Conservation (phyloP, 2,113 vertebrate species). For the rat (Rattus norvegicus) region DNA sequence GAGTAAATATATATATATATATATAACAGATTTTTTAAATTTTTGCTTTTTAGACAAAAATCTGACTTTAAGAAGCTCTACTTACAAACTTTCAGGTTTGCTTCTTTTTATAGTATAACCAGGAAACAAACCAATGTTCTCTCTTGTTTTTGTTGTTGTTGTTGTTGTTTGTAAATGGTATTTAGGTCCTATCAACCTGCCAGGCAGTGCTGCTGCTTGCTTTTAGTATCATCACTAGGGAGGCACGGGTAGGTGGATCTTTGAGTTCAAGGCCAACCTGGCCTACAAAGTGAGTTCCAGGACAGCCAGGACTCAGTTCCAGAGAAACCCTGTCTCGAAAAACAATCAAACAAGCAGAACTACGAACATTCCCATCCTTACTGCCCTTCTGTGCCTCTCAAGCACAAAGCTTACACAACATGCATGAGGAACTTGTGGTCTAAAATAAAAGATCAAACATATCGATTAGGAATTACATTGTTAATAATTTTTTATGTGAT, state of each 20-base stretch:
- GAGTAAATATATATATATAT: neutral
- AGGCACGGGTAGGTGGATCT: too few species aligned
- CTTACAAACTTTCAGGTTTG: neutral
- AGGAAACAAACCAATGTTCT: neutral
- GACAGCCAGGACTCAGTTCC: too few species aligned
- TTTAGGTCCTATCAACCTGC: neutral
- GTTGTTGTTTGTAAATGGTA: neutral
- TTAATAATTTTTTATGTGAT: neutral
- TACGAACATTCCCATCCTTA: neutral
- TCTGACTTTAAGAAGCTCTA: neutral
- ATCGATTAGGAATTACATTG: slow-evolving; percentile 26
- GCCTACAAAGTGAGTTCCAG: too few species aligned
- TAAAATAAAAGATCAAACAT: neutral
- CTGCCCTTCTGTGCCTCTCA: neutral
- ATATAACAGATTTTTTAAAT: neutral
- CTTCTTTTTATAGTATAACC: neutral
- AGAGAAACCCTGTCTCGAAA: too few species aligned
- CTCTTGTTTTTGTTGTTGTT: neutral
- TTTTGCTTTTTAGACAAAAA: slow-evolving; percentile 27
- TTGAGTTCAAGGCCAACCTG: too few species aligned
- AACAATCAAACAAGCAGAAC: too few species aligned
- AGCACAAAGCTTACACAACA: neutral
- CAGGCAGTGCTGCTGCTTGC: too few species aligned
- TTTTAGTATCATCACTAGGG: too few species aligned
- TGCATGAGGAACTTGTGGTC: neutral